Conservation (phyloP, 2,113 vertebrate species). For the Eleginops maclovinus region DNA sequence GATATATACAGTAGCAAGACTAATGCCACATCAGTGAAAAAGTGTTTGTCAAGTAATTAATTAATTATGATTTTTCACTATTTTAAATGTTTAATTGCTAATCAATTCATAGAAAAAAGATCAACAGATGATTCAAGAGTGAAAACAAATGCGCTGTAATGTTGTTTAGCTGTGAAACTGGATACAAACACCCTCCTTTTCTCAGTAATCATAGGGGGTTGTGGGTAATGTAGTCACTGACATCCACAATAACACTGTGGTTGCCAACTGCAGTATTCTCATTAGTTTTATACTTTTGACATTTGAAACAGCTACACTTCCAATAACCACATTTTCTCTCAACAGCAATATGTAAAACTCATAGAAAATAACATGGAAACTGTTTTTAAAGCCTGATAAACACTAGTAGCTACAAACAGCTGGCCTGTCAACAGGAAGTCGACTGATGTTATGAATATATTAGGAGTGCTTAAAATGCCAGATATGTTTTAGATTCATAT, state of each 20-base stretch:
- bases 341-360: not conserved
- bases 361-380: not conserved
- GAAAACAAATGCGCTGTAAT: too few species aligned
- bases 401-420: not conserved
- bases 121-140: too few species aligned
- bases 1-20: too few species aligned
- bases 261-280: not conserved
- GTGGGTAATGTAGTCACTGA: slow-evolving; percentile 32
- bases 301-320: not conserved
- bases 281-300: not conserved
- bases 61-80: too few species aligned
- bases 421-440: not conserved
- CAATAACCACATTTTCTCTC: not conserved
- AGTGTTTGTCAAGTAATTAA: too few species aligned
- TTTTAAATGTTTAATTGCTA: too few species aligned
- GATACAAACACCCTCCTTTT: not conserved
- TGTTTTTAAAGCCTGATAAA: not conserved
- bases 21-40: too few species aligned
- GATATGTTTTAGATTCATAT: not conserved
- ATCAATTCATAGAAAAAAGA: too few species aligned
- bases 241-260: slow-evolving; percentile 12
- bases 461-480: not conserved
- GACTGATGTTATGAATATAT: not conserved
- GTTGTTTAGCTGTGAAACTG: not conserved
- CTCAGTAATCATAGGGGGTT: slow-evolving; percentile 4